Base-by-base conservation (phyloP, 2,797 vertebrate genomes). In the Danio kyathit region DNA sequence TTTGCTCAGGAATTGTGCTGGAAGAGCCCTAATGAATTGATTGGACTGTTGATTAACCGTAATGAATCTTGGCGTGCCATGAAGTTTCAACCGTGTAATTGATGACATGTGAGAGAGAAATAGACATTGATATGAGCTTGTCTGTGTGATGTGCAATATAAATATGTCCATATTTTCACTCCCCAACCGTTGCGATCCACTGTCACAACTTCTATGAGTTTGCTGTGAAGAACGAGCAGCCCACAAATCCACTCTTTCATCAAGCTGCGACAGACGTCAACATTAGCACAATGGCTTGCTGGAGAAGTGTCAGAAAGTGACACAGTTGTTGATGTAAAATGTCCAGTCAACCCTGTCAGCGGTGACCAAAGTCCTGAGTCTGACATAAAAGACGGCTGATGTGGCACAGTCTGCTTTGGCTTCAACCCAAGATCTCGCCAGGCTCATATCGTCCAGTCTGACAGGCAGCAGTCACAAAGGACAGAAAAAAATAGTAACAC, bases 361-460 rank as follows among this genome's bases (percentile, higher is more conserved):
- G 52, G 38, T 11, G 49, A 71, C 29, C 38, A 71, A 52, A 70
- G 67, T 16, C 67, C 29, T 70, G n/a, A 71, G 29, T 17, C 16
- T 71, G 49, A 41, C 16, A 41, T 71, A 41, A 54, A 71, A 71
- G 49, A 41, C 1, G n/a, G 49, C 21, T 70, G 67, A 52, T 70
- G 49, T 71, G 4, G 16, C 49, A 71, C 49, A 11, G 38, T 5
- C 49, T 71, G 49, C 38, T 71, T 41, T 71, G 67, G 49, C 38
- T 54, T 54, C 6, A 17, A 17, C 38, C 16, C 67, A 54, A 54
- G 11, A 71, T 54, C 67, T 41, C 29, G 17, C 16, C 49, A 11
- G 67, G 9, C 38, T 71, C 10, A 54, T 54, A 17, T 71, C 6
- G 10, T 41, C 52, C 29, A 54, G 67, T 70, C 29, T 54, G 49